A percentile compares a stretch with the other conserved stretches of the same genome.
phyloP scores from a whole-genome alignment of 2,113 vertebrate genomes.

The Sardina pilchardus region DNA sequence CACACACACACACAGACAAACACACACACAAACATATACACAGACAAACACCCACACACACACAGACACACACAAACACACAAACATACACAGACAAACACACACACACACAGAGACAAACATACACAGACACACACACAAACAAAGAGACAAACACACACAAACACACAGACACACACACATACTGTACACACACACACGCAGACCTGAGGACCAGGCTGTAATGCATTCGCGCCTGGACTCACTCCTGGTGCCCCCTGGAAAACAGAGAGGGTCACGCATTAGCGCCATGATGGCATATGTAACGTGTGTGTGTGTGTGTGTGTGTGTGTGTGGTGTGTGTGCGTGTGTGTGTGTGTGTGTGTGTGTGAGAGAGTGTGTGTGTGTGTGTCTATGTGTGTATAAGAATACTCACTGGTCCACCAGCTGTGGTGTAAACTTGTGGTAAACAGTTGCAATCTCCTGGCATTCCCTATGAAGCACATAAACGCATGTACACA shows the following conservation, averaged over 20 bases:
- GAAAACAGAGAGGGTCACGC: constrained; percentile 63
- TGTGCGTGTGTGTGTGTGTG: constrained; percentile 13
- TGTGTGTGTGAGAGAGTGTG: constrained; percentile 4
- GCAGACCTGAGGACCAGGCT: constrained; percentile 88
- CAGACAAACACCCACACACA: not conserved
- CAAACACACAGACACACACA: constrained; percentile 12
- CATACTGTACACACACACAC: constrained; percentile 5
- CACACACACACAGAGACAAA: not conserved
- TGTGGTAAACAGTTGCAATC: constrained; percentile 79
- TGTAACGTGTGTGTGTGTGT: constrained; percentile 17
- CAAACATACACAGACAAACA: not conserved
- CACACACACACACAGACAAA: not conserved
- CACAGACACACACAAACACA: no score
- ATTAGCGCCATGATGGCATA: constrained; percentile 41
- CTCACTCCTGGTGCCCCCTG: constrained; percentile 88
- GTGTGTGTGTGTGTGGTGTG: not conserved
- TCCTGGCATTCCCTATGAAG: constrained; percentile 80
- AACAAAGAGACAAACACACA: not conserved
- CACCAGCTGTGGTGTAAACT: constrained; percentile 66
- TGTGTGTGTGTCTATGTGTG: constrained; percentile 19
- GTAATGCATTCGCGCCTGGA: constrained; percentile 68
- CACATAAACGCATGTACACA: constrained; percentile 20
- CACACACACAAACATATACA: not conserved
- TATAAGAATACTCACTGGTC: constrained; percentile 78
- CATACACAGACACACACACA: not conserved